Conservation (phyloP, 2,113 vertebrate genomes). For the Proterorhinus semilunaris region DNA sequence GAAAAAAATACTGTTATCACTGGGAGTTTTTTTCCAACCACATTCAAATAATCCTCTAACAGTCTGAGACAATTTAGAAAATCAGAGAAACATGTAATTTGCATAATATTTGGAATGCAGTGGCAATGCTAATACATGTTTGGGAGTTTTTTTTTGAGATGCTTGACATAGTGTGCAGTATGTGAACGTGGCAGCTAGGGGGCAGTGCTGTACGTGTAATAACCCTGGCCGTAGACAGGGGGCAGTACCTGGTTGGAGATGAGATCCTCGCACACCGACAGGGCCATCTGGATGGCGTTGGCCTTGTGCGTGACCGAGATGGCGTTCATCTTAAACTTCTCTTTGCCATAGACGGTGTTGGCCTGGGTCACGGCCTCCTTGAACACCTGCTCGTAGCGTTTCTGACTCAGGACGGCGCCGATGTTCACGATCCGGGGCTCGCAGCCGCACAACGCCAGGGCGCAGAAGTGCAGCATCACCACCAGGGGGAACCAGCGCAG, state of each 20-base stretch:
- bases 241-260: constrained; percentile 92
- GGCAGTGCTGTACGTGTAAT: not conserved
- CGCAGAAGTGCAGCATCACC: constrained; percentile 84
- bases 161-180: too few relatives aligned
- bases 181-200: too few relatives aligned
- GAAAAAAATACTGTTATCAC: too few relatives aligned
- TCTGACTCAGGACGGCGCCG: constrained; percentile 93
- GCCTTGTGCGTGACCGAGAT: constrained; percentile 96
- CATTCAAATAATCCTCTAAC: too few relatives aligned
- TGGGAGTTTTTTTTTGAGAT: too few relatives aligned
- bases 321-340: constrained; percentile 96
- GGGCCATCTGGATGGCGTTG: constrained; percentile 98
- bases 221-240: not conserved
- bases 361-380: constrained; percentile 91
- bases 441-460: constrained; percentile 86
- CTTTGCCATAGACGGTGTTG: constrained; percentile 87
- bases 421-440: constrained; percentile 93
- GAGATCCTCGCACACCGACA: constrained; percentile 96
- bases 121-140: too few relatives aligned
- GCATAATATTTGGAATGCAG: too few relatives aligned
- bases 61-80: too few relatives aligned
- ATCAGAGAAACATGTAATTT: too few relatives aligned
- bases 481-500: constrained; percentile 76
- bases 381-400: constrained; percentile 93
- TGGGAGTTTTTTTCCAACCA: too few relatives aligned